Conservation (phyloP, 2,888 invertebrate genomes). For the Apamea crenata region DNA sequence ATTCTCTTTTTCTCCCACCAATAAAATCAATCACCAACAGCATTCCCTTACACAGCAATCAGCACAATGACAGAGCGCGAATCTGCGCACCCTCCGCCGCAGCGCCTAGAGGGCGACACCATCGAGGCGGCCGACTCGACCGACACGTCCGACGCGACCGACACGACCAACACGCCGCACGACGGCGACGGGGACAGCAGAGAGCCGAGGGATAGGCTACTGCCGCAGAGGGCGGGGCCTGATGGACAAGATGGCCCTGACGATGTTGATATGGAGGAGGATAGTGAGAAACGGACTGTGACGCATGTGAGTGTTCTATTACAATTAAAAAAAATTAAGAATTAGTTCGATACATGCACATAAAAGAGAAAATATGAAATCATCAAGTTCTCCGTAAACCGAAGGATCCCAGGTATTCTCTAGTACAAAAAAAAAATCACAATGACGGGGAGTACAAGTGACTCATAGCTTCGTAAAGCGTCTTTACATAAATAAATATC, state of each 20-base stretch:
- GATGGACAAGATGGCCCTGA: slow-evolving; percentile 77
- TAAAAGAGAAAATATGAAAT: background rate
- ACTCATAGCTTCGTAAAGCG: background rate
- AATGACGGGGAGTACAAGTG: background rate
- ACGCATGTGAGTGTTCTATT: slow-evolving; percentile 68
- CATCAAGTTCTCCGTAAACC: background rate
- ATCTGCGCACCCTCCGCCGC: slow-evolving; percentile 94
- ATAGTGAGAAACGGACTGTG: slow-evolving; percentile 64
- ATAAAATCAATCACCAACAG: slow-evolving; percentile 11
- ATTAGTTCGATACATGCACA: background rate
- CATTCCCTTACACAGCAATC: slow-evolving; percentile 89
- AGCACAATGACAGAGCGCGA: slow-evolving; percentile 98
- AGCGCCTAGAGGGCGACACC: slow-evolving; percentile 65
- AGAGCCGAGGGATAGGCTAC: slow-evolving; percentile 66
- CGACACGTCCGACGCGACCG: slow-evolving; percentile 38
- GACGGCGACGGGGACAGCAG: slow-evolving; percentile 30
- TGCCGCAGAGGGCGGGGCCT: slow-evolving; percentile 77
- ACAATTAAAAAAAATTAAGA: background rate
- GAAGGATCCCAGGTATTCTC: background rate
- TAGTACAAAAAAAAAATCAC: background rate
- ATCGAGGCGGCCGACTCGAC: slow-evolving; percentile 60
- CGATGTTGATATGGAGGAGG: slow-evolving; percentile 56
- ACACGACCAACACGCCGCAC: slow-evolving; percentile 5
- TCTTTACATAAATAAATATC: background rate
- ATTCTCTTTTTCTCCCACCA: background rate